Conservation (phyloP, 2,113 vertebrate genomes). For the Pelodiscus sinensis region DNA sequence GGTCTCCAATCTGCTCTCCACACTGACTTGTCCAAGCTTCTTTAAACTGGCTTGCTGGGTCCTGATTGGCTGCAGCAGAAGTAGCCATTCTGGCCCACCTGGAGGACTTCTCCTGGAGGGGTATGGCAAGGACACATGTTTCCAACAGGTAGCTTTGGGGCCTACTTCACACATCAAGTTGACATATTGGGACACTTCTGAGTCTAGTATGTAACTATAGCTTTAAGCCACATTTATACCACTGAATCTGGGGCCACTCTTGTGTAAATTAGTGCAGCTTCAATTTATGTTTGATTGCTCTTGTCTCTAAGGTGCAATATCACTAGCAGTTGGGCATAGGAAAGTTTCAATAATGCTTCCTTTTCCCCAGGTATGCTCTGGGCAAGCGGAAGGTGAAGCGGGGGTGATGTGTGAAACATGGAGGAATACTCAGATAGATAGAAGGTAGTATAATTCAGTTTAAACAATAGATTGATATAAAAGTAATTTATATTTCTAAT, state of each 20-base stretch:
- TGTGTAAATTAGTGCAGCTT: background rate
- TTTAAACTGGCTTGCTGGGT: too few species aligned
- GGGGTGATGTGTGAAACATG: background rate
- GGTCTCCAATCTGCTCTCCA: too few species aligned
- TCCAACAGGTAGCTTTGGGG: too few species aligned
- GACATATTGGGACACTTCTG: background rate
- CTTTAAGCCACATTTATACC: accelerated
- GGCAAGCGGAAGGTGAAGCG: background rate
- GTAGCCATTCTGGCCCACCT: too few species aligned
- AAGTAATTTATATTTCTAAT: slow-evolving; percentile 33
- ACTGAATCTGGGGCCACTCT: accelerated
- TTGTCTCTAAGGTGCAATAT: background rate
- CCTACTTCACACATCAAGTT: background rate
- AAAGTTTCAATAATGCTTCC: background rate
- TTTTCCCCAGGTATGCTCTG: background rate
- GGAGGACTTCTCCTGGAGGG: too few species aligned
- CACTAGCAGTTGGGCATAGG: background rate
- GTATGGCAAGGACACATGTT: too few species aligned
- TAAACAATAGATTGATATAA: accelerated
- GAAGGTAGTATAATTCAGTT: background rate
- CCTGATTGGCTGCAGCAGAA: too few species aligned
- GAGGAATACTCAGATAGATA: too few species aligned
- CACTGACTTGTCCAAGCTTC: too few species aligned
- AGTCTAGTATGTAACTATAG: background rate
- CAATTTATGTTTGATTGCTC: background rate